Percentiles rank a stretch among this genome's conserved stretches.
Conservation (phyloP, 2,888 invertebrate genomes). For the Leptopilina syphax region DNA sequence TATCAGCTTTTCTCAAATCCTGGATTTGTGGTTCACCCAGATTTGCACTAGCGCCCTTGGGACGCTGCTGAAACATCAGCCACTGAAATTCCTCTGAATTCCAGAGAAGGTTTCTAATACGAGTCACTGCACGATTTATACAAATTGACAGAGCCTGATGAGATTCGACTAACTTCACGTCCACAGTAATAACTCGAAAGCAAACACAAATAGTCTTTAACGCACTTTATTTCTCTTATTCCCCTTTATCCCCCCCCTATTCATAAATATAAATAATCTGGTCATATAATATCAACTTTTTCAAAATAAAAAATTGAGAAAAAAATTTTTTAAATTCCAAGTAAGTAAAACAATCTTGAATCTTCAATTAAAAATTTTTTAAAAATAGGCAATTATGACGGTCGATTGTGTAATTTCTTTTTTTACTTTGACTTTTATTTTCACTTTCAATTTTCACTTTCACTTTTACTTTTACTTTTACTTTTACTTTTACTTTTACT, state of each 20-base stretch:
- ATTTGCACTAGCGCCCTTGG: constrained; percentile 34
- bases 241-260: neutral
- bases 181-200: neutral
- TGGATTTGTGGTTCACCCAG: constrained; percentile 39
- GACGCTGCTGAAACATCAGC: constrained; percentile 23
- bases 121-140: constrained; percentile 33
- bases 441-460: no score
- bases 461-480: no score
- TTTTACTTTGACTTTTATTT: no score
- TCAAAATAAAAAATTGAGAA: no score
- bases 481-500: no score
- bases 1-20: constrained; percentile 38
- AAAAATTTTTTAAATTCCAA: no score
- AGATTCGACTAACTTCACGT: neutral
- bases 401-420: no score
- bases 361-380: no score
- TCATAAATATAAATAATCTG: neutral
- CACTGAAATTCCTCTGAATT: constrained; percentile 26
- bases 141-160: constrained; percentile 33
- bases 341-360: no score
- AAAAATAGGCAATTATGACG: no score
- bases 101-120: constrained; percentile 11
- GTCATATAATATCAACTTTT: no score
- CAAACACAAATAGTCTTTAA: neutral
- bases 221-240: neutral